Conservation (phyloP, 1,140 invertebrate genomes). For the Pollicipes pollicipes region DNA sequence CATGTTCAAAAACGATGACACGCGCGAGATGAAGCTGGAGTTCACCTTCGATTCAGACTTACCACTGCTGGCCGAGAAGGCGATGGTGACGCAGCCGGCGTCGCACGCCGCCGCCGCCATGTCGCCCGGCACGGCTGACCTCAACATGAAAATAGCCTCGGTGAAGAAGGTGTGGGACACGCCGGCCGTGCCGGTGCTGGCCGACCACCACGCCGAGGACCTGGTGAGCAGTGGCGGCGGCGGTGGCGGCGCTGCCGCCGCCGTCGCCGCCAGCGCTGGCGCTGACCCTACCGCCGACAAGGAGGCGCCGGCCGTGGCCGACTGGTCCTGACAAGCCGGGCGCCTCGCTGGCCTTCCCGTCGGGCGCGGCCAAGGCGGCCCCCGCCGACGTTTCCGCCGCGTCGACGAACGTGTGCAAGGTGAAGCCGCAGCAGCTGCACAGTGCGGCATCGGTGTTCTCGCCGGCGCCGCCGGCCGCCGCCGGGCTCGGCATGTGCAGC, state of each 20-base stretch:
- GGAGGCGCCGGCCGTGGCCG: background rate
- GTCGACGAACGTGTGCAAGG: conserved; percentile 52
- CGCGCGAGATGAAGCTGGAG: conserved; percentile 72
- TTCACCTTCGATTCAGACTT: conserved; percentile 65
- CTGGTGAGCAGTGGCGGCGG: background rate
- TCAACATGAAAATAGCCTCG: conserved; percentile 83
- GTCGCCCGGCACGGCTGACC: conserved; percentile 58
- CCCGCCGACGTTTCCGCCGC: conserved; percentile 25
- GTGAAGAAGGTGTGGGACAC: conserved; percentile 73
- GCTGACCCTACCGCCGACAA: background rate
- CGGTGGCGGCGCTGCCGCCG: no score
- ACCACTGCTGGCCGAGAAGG: conserved; percentile 46
- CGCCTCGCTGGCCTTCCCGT: background rate
- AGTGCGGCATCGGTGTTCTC: conserved; percentile 24
- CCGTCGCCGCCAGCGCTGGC: no score
- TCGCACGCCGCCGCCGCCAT: conserved; percentile 36
- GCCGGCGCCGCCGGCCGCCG: no score
- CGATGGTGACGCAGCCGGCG: conserved; percentile 29
- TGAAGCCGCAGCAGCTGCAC: conserved; percentile 48
- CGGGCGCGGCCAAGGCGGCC: background rate
- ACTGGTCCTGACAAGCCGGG: background rate
- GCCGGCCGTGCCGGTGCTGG: conserved; percentile 25
- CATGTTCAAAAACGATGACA: conserved; percentile 44
- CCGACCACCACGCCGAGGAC: background rate
- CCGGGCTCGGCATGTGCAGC: conserved; percentile 22